phyloP scores from a whole-genome alignment of 2,888 invertebrate genomes.

The Habroteleia sp. region DNA sequence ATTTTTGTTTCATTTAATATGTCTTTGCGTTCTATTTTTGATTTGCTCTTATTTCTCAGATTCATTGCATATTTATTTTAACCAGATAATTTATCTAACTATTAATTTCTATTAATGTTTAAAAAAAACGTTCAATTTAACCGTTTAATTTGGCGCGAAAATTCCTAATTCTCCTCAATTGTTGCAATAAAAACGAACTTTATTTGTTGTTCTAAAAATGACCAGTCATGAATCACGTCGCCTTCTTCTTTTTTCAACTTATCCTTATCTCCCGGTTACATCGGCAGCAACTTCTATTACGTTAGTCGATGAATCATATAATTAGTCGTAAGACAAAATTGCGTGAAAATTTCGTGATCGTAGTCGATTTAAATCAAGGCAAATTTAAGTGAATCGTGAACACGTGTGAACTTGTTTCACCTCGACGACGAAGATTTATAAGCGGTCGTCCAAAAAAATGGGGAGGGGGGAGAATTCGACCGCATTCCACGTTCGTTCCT shows the following conservation, averaged over 20 bases:
- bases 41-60: too few relatives aligned
- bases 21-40: too few relatives aligned
- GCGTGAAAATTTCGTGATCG: slow-evolving; percentile 36
- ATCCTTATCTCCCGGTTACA: background rate
- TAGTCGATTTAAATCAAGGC: slow-evolving; percentile 33
- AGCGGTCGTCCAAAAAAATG: slow-evolving; percentile 53
- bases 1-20: too few relatives aligned
- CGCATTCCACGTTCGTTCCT: slow-evolving; percentile 49
- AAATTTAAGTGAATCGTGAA: slow-evolving; percentile 34
- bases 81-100: too few relatives aligned
- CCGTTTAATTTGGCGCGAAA: too few relatives aligned
- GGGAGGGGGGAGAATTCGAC: too few relatives aligned
- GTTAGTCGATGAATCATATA: slow-evolving; percentile 59
- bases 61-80: too few relatives aligned
- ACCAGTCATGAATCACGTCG: slow-evolving; percentile 1
- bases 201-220: too few relatives aligned
- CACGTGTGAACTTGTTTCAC: slow-evolving; percentile 52
- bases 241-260: background rate
- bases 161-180: too few relatives aligned
- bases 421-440: slow-evolving; percentile 46
- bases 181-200: too few relatives aligned
- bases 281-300: slow-evolving; percentile 7
- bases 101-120: too few relatives aligned
- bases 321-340: slow-evolving; percentile 40
- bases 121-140: too few relatives aligned